These are phyloP conservation scores for Menura novaehollandiae DNA, from an alignment of 2,113 vertebrate species.

Conservation along the genomic window DNA sequence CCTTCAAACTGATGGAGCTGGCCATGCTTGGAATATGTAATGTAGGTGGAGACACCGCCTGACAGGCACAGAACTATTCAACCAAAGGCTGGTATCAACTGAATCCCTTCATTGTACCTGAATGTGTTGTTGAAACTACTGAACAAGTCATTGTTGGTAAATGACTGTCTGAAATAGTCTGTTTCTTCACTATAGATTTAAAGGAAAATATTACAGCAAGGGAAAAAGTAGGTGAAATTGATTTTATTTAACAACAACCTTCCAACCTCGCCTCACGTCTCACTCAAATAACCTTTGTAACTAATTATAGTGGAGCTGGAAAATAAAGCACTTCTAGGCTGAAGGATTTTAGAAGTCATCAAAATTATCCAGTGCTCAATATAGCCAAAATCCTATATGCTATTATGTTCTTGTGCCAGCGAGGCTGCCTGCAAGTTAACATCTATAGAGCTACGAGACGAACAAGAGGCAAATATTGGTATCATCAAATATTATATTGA, in stretches of 20 bases:
- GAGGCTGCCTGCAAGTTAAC: conserved; percentile 14
- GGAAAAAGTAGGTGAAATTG: conserved; percentile 44
- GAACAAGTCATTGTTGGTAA: conserved; percentile 31
- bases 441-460: not conserved
- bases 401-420: conserved; percentile 16
- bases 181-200: conserved; percentile 34
- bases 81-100: not conserved
- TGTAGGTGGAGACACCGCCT: not conserved
- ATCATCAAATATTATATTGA: conserved; percentile 27
- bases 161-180: not conserved
- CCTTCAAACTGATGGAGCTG: not conserved
- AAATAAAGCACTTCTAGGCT: conserved; percentile 53
- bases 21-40: not conserved
- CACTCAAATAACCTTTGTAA: conserved; percentile 52
- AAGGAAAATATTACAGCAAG: conserved; percentile 40
- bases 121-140: not conserved
- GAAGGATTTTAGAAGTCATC: conserved; percentile 48
- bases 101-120: not conserved
- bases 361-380: conserved; percentile 51
- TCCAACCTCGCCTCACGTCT: not conserved
- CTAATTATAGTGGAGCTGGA: conserved; percentile 42
- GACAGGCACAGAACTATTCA: not conserved
- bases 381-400: conserved; percentile 46
- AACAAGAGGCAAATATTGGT: not conserved
- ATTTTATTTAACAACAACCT: conserved; percentile 62